A percentile compares a stretch with the other conserved stretches of the same genome.
These are phyloP conservation scores for Lindbergichthys nudifrons DNA, from an alignment of 2,797 vertebrate species.

Conservation along the genomic window DNA sequence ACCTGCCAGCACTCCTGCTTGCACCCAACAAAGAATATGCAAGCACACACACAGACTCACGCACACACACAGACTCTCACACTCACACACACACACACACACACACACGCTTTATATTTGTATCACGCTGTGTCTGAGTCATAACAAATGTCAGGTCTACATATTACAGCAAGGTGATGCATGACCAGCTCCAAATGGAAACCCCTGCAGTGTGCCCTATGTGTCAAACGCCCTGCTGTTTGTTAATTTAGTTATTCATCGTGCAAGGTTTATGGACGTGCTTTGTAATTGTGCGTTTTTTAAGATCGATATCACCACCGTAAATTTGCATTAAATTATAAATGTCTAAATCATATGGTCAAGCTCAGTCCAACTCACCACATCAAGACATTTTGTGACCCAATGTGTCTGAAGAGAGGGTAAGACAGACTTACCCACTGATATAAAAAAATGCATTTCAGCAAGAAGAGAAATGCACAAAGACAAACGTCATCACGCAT, in stretches of 20 bases:
- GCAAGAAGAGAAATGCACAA: background rate
- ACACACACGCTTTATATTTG: constrained; percentile 41
- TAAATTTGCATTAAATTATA: background rate
- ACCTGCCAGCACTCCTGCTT: constrained; percentile 61
- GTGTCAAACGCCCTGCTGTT: constrained; percentile 37
- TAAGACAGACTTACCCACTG: background rate
- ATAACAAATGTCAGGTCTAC: constrained; percentile 70
- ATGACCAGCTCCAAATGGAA: constrained; percentile 51
- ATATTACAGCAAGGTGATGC: constrained; percentile 59
- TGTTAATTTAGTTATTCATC: constrained; percentile 1
- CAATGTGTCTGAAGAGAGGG: background rate
- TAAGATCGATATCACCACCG: background rate
- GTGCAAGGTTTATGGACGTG: constrained; percentile 29
- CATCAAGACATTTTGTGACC: too few species aligned
- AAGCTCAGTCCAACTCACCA: background rate
- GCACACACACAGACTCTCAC: background rate
- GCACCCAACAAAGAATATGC: constrained; percentile 53
- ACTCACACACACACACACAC: constrained; percentile 11
- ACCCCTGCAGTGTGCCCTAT: constrained; percentile 51
- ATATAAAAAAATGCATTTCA: background rate
- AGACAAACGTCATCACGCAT: background rate
- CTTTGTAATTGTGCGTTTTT: constrained; percentile 12
- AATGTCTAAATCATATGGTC: background rate
- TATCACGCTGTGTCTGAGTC: constrained; percentile 71
- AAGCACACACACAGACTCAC: background rate